Conservation (phyloP, 1,140 invertebrate species). For the Neodiprion pinetum region DNA sequence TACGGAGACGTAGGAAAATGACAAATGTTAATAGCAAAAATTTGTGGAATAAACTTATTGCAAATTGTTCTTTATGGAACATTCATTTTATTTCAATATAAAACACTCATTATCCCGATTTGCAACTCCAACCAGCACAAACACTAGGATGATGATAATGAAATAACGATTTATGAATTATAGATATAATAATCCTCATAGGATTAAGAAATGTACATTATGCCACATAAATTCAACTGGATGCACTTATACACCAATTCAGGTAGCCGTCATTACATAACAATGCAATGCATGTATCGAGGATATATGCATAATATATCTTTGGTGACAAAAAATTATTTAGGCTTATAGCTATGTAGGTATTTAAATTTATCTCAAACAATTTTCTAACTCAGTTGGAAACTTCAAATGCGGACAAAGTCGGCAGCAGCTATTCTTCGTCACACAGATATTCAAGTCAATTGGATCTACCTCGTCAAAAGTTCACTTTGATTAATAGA, state of each 20-base stretch:
- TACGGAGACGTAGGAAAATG: neutral
- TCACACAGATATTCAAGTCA: too few species aligned
- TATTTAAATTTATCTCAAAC: too few species aligned
- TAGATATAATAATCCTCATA: neutral
- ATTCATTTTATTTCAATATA: slow-evolving; percentile 36
- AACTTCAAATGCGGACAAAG: too few species aligned
- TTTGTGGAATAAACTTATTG: slow-evolving; percentile 23
- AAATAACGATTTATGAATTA: neutral
- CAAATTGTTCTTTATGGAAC: slow-evolving; percentile 19
- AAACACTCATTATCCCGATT: slow-evolving; percentile 32
- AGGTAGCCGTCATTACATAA: neutral
- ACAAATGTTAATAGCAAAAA: neutral
- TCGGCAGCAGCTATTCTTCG: too few species aligned
- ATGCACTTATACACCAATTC: neutral
- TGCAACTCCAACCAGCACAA: slow-evolving; percentile 17
- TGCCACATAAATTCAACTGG: neutral
- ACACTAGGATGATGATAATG: neutral
- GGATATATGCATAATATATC: too few species aligned
- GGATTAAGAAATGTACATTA: neutral
- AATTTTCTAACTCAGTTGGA: too few species aligned
- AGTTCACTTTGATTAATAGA: too few species aligned
- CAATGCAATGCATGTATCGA: neutral
- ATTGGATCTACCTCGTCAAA: too few species aligned
- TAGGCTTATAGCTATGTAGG: too few species aligned
- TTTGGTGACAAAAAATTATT: too few species aligned